These are phyloP conservation scores for Oreortyx pictus DNA, from an alignment of 2,797 vertebrate genomes.

Conservation along the genomic window DNA sequence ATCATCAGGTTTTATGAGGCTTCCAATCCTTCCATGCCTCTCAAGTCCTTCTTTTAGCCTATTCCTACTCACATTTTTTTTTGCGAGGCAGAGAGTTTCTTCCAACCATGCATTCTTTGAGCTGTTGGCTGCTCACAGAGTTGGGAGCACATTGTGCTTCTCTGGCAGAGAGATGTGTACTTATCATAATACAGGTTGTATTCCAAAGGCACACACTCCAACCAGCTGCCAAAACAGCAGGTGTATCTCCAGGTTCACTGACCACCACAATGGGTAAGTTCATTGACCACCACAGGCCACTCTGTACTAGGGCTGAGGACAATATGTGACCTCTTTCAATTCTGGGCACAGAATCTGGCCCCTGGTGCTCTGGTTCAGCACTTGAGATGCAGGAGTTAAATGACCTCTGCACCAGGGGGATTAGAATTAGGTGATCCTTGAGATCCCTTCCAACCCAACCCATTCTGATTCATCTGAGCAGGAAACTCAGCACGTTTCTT, in stretches of 20 bases:
- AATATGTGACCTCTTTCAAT: fast-evolving
- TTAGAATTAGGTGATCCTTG: too few species aligned
- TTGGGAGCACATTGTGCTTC: not conserved
- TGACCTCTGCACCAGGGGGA: not conserved
- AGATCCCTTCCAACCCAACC: too few species aligned
- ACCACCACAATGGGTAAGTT: fast-evolving
- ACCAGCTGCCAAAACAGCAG: fast-evolving
- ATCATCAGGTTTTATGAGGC: not conserved
- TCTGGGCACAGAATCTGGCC: not conserved
- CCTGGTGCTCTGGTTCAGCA: not conserved
- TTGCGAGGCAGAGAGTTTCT: fast-evolving
- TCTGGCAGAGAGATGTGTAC: not conserved
- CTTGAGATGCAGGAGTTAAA: fast-evolving
- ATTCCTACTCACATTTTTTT: fast-evolving
- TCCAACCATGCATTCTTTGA: not conserved
- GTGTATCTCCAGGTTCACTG: not conserved
- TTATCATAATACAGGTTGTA: fast-evolving
- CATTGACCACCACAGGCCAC: not conserved
- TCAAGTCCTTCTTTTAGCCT: not conserved
- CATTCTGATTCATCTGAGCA: not conserved
- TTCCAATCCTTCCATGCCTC: not conserved
- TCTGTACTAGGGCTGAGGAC: not conserved
- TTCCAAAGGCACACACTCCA: fast-evolving
- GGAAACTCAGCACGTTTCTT: not conserved
- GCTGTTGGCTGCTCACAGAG: not conserved